A percentile compares a stretch with the other conserved stretches of the same genome.
Evolutionary conservation across 2,888 invertebrate genomes (phyloP).

Genomic region (Plagodis dolabraria): DNA sequence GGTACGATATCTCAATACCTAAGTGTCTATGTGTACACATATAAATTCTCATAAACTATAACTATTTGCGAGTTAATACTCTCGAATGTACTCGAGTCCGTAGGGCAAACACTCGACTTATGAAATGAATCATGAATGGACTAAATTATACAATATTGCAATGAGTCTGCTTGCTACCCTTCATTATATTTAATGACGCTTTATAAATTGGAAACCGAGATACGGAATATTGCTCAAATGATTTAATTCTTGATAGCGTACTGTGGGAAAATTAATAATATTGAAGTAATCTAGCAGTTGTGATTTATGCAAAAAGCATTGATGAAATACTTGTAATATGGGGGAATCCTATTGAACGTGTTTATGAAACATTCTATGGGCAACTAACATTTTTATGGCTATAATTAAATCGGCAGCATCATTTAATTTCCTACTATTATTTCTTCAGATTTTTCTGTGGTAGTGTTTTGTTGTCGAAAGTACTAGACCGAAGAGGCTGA

Average conservation of each 20-base stretch:
- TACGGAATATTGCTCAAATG: constrained; percentile 20
- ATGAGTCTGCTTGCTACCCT: constrained; percentile 22
- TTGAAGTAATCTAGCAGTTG: constrained; percentile 15
- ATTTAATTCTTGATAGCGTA: constrained; percentile 22
- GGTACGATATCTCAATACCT: constrained; percentile 37
- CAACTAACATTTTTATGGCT: no score
- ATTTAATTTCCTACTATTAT: no score
- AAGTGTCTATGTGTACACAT: constrained; percentile 9
- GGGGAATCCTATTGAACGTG: constrained; percentile 5
- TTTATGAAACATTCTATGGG: neutral
- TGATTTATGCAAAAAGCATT: constrained; percentile 16
- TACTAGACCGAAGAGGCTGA: no score
- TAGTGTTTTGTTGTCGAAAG: no score
- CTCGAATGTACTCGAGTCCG: constrained; percentile 19
- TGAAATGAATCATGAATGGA: constrained; percentile 32
- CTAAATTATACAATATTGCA: constrained; percentile 27
- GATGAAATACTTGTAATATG: constrained; percentile 11
- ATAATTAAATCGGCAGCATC: no score
- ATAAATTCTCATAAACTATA: constrained; percentile 6
- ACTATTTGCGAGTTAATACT: constrained; percentile 10
- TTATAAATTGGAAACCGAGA: constrained; percentile 23
- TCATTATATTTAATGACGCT: constrained; percentile 28
- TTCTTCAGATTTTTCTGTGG: no score
- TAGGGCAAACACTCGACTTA: constrained; percentile 27
- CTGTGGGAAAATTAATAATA: constrained; percentile 20